These are phyloP conservation scores for Saturnia pavonia DNA, from an alignment of 2,888 invertebrate genomes.

Conservation along the genomic window DNA sequence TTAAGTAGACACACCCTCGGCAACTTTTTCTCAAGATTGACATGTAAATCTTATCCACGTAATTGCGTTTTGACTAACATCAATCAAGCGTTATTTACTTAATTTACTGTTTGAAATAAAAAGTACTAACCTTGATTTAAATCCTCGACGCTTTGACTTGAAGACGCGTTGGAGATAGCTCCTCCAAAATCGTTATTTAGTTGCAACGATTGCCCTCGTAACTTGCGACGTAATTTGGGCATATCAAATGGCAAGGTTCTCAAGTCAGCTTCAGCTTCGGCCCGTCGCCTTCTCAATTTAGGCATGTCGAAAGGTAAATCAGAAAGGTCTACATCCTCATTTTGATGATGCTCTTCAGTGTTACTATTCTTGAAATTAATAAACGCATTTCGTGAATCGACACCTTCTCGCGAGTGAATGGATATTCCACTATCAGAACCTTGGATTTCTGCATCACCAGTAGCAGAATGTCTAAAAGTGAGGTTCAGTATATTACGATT, in stretches of 20 bases:
- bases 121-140: conserved; percentile 84
- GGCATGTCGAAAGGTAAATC: conserved; percentile 96
- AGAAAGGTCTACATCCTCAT: conserved; percentile 85
- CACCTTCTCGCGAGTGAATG: conserved; percentile 90
- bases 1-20: conserved; percentile 65
- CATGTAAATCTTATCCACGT: conserved; percentile 55
- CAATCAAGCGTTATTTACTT: conserved; percentile 17
- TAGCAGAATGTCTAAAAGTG: conserved; percentile 83
- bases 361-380: conserved; percentile 83
- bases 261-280: conserved; percentile 90
- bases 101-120: conserved; percentile 2
- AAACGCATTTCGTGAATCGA: conserved; percentile 85
- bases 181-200: conserved; percentile 85
- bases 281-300: conserved; percentile 87
- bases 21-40: conserved; percentile 52
- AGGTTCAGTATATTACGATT: conserved; percentile 89
- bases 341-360: conserved; percentile 73
- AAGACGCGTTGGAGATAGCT: conserved; percentile 90
- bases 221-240: conserved; percentile 91
- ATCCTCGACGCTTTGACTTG: conserved; percentile 90
- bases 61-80: conserved; percentile 35
- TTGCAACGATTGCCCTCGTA: conserved; percentile 83
- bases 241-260: conserved; percentile 94
- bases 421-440: conserved; percentile 95
- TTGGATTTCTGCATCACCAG: conserved; percentile 88